Percentiles rank a stretch among this genome's conserved stretches.
Evolutionary conservation across 2,797 vertebrate species (phyloP).

Genomic region (Vireo griseus): DNA sequence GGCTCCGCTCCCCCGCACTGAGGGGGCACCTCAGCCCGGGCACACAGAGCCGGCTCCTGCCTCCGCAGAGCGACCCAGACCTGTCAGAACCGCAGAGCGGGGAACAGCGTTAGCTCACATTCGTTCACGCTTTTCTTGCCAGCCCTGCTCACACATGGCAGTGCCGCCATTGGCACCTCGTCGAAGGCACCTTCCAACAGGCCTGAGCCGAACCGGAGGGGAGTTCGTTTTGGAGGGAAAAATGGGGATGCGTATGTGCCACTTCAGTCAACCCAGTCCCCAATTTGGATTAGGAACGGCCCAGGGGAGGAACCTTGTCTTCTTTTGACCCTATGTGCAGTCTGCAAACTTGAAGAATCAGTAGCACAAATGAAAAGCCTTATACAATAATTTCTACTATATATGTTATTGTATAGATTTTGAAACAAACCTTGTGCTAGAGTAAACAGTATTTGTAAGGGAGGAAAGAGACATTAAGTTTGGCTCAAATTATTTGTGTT

Average conservation of each 20-base stretch:
- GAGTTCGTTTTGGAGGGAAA: not conserved
- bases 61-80: rapidly evolving
- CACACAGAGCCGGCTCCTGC: rapidly evolving
- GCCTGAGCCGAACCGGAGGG: not conserved
- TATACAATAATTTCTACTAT: rapidly evolving
- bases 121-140: rapidly evolving
- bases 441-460: not conserved
- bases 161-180: not conserved
- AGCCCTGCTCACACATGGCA: rapidly evolving
- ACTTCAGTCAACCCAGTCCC: rapidly evolving
- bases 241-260: not conserved
- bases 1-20: rapidly evolving
- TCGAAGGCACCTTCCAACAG: rapidly evolving
- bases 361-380: not conserved
- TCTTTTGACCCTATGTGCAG: not conserved
- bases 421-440: not conserved
- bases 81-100: rapidly evolving
- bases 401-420: not conserved
- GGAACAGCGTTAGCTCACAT: rapidly evolving
- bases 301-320: not conserved
- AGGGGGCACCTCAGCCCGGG: rapidly evolving
- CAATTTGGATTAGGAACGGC: not conserved
- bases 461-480: not conserved
- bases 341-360: not conserved
- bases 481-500: not conserved